Base-by-base conservation (phyloP, 1,140 invertebrate species). In the Bemisia tabaci region DNA sequence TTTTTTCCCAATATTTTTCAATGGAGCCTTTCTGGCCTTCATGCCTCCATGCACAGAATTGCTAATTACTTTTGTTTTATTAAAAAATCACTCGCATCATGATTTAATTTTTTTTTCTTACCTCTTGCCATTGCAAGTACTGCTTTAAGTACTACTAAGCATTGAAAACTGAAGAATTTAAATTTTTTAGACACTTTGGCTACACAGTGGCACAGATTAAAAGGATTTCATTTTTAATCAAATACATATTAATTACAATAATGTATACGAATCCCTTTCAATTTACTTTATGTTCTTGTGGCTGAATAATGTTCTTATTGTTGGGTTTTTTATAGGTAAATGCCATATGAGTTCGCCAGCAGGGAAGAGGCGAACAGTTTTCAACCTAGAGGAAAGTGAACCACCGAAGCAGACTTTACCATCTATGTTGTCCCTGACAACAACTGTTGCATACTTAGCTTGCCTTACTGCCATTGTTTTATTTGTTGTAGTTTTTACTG, bases 281-380 rank as follows among this genome's bases (percentile, higher is more conserved):
- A n/a, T n/a, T n/a, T n/a, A n/a, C n/a, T n/a, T n/a, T n/a, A n/a
- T n/a, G n/a, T n/a, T n/a, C n/a, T n/a, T n/a, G n/a, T n/a, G n/a
- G n/a, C n/a, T n/a, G n/a, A n/a, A n/a, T n/a, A n/a, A n/a, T n/a
- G n/a, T n/a, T n/a, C n/a, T n/a, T n/a, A n/a, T n/a, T n/a, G n/a
- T n/a, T n/a, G n/a, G n/a, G n/a, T n/a, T n/a, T n/a, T n/a, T n/a
- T n/a, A 27, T 65, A 74, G 74, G 74, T 17, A 72, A 72, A 63
- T 75, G 74, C 63, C 73, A 73, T 48, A 72, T 70, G 27, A 17
- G 64, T 22, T 87, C 86, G 0, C 85, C 87, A 22, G 86, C 85
- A 26, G 87, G 87, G 23, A 89, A 89, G 72, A 79, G 87, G n/a
- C 80, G 87, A 60, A 88, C 87, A 60, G 83, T 86, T 1, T 65